A percentile compares a stretch with the other conserved stretches of the same genome.
Conservation (phyloP, 2,888 invertebrate species). For the Drosophila mimica region DNA sequence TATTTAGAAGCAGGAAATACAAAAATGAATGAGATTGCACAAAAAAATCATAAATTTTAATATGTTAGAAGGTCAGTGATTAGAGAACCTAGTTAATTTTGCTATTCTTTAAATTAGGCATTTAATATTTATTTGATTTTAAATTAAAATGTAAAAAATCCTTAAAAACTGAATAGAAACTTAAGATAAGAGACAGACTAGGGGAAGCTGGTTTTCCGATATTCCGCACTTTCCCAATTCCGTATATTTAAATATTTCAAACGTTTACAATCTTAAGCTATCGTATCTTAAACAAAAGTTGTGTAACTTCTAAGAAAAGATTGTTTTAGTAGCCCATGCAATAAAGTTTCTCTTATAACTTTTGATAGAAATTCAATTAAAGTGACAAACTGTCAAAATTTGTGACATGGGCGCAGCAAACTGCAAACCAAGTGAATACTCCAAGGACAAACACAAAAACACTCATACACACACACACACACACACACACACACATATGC, state of each 20-base stretch:
- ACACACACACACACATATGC: not conserved
- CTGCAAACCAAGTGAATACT: conserved; percentile 48
- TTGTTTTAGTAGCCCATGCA: not conserved
- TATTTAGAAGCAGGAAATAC: conserved; percentile 16
- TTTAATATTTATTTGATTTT: conserved; percentile 1
- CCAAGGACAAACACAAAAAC: conserved; percentile 48
- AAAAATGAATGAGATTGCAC: conserved; percentile 7
- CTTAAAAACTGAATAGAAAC: not conserved
- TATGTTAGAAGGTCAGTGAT: conserved; percentile 1
- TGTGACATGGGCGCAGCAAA: conserved; percentile 67
- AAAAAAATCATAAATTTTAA: not conserved
- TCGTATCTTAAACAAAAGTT: conserved; percentile 25
- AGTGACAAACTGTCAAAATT: conserved; percentile 77
- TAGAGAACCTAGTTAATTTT: not conserved
- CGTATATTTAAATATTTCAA: not conserved
- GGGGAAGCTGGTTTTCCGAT: not conserved
- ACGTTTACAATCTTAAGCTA: not conserved
- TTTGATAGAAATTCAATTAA: conserved; percentile 72
- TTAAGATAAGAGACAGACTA: not conserved
- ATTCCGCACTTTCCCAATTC: not conserved
- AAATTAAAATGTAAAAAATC: not conserved
- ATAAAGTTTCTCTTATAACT: conserved; percentile 28
- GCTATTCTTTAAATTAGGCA: conserved; percentile 3
- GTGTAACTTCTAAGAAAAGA: conserved; percentile 11
- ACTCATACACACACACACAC: conserved; percentile 12